phyloP scores from a whole-genome alignment of 1,140 invertebrate genomes.

The Diplogasteroides magnus region DNA sequence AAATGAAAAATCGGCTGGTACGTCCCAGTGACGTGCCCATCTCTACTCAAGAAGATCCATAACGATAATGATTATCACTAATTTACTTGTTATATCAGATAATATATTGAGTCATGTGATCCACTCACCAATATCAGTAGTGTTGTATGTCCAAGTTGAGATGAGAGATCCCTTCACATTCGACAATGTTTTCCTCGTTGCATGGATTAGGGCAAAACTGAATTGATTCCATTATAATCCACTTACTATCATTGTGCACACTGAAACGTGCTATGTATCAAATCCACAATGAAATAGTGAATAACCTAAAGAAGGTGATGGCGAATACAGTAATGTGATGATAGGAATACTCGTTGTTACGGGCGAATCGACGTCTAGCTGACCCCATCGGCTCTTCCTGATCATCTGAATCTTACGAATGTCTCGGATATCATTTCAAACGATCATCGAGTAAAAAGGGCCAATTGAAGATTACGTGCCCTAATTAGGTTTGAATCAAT shows the following conservation, averaged over 20 bases:
- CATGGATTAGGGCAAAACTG: slow-evolving; percentile 27
- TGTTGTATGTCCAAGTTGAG: slow-evolving; percentile 17
- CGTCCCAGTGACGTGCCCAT: too few species aligned
- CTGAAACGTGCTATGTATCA: not conserved
- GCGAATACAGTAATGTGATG: slow-evolving; percentile 17
- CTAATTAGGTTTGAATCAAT: too few species aligned
- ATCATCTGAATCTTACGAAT: too few species aligned
- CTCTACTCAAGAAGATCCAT: too few species aligned
- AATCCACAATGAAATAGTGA: not conserved
- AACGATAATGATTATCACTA: too few species aligned
- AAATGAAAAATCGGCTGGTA: too few species aligned
- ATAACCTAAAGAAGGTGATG: slow-evolving; percentile 21
- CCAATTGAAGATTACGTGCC: too few species aligned
- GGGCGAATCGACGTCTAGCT: not conserved
- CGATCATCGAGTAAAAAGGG: too few species aligned
- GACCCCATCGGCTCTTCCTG: too few species aligned
- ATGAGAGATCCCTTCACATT: slow-evolving; percentile 27
- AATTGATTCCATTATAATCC: not conserved
- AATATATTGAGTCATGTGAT: too few species aligned
- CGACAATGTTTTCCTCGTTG: slow-evolving; percentile 22
- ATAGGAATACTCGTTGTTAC: not conserved
- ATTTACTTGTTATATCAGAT: too few species aligned
- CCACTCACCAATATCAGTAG: not conserved
- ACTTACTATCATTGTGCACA: not conserved
- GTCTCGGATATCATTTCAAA: too few species aligned